Conservation (phyloP, 2,797 vertebrate species). For the Scyliorhinus canicula region DNA sequence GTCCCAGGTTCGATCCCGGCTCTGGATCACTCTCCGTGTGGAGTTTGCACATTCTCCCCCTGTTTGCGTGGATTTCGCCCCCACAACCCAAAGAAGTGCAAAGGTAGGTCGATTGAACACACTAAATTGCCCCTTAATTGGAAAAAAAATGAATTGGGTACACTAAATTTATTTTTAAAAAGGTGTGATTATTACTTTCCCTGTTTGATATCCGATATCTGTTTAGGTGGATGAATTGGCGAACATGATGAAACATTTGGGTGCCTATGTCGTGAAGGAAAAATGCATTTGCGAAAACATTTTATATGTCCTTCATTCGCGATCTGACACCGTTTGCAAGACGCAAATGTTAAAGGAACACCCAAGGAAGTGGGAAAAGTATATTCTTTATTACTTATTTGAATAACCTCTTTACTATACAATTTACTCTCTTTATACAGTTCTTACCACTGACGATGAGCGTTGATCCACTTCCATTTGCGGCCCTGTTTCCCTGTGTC, state of each 20-base stretch:
- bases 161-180: too few species aligned
- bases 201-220: too few species aligned
- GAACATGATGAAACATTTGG: rapidly evolving
- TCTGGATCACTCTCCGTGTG: too few species aligned
- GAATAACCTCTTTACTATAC: neutral
- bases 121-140: too few species aligned
- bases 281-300: neutral
- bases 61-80: too few species aligned
- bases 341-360: too few species aligned
- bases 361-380: neutral
- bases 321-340: neutral
- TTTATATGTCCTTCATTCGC: neutral
- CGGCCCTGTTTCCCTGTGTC: neutral
- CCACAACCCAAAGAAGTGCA: too few species aligned
- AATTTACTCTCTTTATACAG: neutral
- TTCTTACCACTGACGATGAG: neutral
- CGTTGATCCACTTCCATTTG: neutral
- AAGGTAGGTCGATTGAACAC: too few species aligned
- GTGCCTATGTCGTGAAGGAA: neutral
- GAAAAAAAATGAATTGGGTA: too few species aligned
- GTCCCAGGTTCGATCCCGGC: too few species aligned
- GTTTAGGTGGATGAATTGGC: neutral
- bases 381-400: neutral
- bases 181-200: neutral
- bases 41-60: too few species aligned